phyloP scores from a whole-genome alignment of 64 coral and sea anemone species.

The Actinia tenebrosa region DNA sequence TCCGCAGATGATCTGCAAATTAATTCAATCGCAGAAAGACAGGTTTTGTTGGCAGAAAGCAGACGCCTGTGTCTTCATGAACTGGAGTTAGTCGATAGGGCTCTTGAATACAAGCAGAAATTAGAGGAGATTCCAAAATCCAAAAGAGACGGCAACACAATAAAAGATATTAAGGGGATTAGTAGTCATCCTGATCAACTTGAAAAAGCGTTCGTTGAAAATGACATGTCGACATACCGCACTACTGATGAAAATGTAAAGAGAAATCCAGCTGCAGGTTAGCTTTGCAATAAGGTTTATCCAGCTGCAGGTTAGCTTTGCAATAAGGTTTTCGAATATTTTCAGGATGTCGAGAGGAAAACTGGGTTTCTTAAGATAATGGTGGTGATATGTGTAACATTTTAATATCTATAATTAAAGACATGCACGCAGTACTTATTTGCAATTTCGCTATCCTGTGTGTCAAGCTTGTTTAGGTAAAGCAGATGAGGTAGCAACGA shows the following conservation, averaged over 20 bases:
- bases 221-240: not conserved
- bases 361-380: too few relatives aligned
- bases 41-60: not conserved
- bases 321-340: too few relatives aligned
- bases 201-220: not conserved
- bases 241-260: not conserved
- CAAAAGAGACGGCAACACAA: not conserved
- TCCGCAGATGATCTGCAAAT: constrained; percentile 18
- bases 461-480: not conserved
- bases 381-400: too few relatives aligned
- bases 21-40: not conserved
- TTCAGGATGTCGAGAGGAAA: too few relatives aligned
- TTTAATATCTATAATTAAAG: too few relatives aligned
- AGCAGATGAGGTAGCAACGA: constrained; percentile 22
- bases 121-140: not conserved
- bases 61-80: not conserved
- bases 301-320: not conserved
- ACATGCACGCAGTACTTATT: too few relatives aligned
- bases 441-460: too few relatives aligned
- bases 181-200: not conserved
- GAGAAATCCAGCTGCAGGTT: not conserved
- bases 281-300: not conserved
- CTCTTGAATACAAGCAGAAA: constrained; percentile 8
- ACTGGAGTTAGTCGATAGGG: not conserved
- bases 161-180: not conserved